phyloP scores from a whole-genome alignment of 1,140 invertebrate genomes.

The Leptinotarsa lineolata region DNA sequence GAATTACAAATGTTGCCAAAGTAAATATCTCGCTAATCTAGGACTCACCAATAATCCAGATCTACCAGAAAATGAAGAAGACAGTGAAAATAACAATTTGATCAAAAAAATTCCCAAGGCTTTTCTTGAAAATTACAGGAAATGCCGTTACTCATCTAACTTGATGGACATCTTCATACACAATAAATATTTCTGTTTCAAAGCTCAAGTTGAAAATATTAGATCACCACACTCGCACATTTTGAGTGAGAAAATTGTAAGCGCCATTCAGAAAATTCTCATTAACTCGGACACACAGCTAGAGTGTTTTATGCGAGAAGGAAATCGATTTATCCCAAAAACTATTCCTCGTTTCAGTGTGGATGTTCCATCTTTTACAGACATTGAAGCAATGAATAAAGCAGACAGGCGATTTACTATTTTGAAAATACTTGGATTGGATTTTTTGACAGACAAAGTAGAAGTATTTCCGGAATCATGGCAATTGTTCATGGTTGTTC shows the following conservation, averaged over 20 bases:
- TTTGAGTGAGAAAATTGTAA: neutral
- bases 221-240: neutral
- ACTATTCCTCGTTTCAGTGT: neutral
- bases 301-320: neutral
- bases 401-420: neutral
- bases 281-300: neutral
- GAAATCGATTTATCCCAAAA: neutral
- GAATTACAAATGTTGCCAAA: neutral
- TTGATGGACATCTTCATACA: neutral
- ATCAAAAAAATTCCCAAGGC: neutral
- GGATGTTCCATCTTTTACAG: neutral
- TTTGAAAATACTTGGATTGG: slow-evolving; percentile 8
- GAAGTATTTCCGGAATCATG: neutral
- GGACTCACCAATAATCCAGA: neutral
- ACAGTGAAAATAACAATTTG: neutral
- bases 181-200: neutral
- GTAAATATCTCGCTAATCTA: neutral
- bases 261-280: neutral
- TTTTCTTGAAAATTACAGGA: neutral
- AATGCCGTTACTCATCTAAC: neutral
- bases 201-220: slow-evolving; percentile 1
- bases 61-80: neutral
- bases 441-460: neutral
- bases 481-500: neutral
- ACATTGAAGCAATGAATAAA: neutral